Conservation (phyloP, 2,797 vertebrate species). For the Acrossocheilus wenchowensis region DNA sequence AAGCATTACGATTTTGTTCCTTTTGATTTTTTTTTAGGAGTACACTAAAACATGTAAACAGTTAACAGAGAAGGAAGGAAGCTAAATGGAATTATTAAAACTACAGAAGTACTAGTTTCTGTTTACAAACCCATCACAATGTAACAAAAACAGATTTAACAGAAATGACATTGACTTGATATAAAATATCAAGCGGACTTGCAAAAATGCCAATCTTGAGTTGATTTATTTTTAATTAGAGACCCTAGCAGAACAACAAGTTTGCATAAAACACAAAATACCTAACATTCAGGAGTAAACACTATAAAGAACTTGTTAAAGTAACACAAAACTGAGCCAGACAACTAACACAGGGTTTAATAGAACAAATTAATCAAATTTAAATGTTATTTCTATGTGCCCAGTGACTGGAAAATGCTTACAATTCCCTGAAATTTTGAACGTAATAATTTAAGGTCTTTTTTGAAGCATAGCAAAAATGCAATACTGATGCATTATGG, state of each 20-base stretch:
- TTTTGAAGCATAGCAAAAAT: not conserved
- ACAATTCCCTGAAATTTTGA: not conserved
- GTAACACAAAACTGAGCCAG: not conserved
- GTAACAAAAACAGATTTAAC: not conserved
- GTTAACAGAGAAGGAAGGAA: not conserved
- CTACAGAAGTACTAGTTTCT: not conserved
- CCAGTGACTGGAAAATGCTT: not conserved
- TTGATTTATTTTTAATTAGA: not conserved
- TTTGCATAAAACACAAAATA: not conserved
- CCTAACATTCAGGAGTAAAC: not conserved
- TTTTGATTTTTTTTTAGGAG: not conserved
- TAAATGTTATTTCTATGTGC: not conserved
- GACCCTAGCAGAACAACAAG: not conserved
- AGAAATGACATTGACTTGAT: not conserved
- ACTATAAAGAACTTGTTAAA: not conserved
- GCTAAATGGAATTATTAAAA: not conserved
- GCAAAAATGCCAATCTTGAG: no score
- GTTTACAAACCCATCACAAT: not conserved
- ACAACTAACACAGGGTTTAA: not conserved
- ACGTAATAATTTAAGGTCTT: not conserved
- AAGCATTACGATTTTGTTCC: not conserved
- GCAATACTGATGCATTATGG: no score
- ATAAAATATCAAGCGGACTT: no score
- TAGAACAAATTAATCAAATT: not conserved
- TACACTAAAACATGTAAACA: not conserved